Percentiles rank a stretch among this genome's conserved stretches.
Evolutionary conservation across 2,888 invertebrate species (phyloP).

Genomic region (Spilosoma lubricipeda): DNA sequence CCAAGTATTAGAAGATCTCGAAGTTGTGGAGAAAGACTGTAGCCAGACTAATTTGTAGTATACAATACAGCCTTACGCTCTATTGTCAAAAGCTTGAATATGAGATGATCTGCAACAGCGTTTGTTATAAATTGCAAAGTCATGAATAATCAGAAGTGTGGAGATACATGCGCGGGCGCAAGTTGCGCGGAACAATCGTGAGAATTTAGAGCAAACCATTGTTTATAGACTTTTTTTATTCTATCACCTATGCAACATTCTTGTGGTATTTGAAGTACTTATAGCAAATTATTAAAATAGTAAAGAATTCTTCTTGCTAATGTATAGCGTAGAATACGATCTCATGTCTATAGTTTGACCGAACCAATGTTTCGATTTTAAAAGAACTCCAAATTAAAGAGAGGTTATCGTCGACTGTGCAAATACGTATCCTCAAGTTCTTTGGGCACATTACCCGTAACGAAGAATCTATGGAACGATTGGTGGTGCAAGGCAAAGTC

Average conservation of each 20-base stretch:
- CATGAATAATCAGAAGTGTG: slow-evolving; percentile 1
- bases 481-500: no score
- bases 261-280: slow-evolving; percentile 16
- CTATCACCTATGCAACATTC: slow-evolving; percentile 26
- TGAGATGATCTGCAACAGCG: neutral
- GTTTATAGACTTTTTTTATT: slow-evolving; percentile 38
- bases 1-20: no score
- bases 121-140: neutral
- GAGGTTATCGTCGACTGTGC: no score
- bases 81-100: neutral
- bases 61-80: neutral
- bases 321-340: no score
- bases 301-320: no score
- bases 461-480: no score
- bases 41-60: neutral
- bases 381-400: no score
- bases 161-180: slow-evolving; percentile 5
- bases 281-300: neutral
- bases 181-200: slow-evolving; percentile 35
- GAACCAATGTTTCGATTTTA: no score
- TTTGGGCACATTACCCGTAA: no score
- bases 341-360: no score
- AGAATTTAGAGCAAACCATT: slow-evolving; percentile 35
- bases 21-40: no score
- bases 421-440: no score